Evolutionary conservation across 2,113 vertebrate species (phyloP).

Genomic region (Corynorhinus townsendii): DNA sequence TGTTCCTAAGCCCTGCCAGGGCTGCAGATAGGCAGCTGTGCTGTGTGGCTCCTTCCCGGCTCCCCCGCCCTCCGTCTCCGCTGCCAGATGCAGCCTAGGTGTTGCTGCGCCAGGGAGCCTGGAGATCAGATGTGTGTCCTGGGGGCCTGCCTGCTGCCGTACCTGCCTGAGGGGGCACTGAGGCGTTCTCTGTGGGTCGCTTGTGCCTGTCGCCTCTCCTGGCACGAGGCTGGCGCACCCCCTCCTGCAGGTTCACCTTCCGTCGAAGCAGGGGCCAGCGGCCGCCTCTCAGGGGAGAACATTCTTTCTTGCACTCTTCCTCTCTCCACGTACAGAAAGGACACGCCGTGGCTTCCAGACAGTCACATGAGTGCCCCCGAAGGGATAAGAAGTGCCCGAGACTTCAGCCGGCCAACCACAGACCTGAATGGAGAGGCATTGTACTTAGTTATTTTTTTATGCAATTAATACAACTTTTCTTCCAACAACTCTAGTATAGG

Average conservation of each 20-base stretch:
- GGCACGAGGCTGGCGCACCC: neutral
- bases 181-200: neutral
- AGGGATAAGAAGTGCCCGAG: neutral
- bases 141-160: neutral
- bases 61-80: rapidly evolving
- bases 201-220: neutral
- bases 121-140: neutral
- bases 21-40: constrained; percentile 7
- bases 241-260: neutral
- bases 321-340: neutral
- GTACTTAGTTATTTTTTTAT: constrained; percentile 36
- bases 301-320: neutral
- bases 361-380: neutral
- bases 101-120: constrained; percentile 64
- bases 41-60: neutral
- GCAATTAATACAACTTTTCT: constrained; percentile 87
- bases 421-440: neutral
- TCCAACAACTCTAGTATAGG: constrained; percentile 83
- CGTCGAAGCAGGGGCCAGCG: neutral
- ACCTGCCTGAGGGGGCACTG: neutral
- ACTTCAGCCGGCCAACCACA: neutral
- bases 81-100: constrained; percentile 65
- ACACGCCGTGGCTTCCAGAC: neutral
- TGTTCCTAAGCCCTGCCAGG: neutral
- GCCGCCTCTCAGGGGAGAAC: neutral